phyloP scores from a whole-genome alignment of 2,888 invertebrate species.

The Dyspetes luteomarginatus region DNA sequence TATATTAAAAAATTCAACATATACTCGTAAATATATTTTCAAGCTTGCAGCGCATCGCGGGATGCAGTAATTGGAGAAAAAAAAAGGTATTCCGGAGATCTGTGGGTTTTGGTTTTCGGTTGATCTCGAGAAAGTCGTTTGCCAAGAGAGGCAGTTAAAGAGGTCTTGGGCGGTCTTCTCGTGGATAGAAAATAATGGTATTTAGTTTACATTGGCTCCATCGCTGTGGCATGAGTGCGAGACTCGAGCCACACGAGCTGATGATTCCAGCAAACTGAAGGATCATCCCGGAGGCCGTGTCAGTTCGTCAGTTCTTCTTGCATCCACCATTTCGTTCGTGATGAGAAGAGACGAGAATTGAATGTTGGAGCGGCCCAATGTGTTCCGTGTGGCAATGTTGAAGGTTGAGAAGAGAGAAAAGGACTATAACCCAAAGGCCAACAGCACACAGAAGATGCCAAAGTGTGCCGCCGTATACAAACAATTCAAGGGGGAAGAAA shows the following conservation, averaged over 20 bases:
- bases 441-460: conserved; percentile 42
- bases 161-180: conserved; percentile 37
- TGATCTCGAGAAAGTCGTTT: conserved; percentile 40
- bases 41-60: not conserved
- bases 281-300: conserved; percentile 49
- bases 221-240: conserved; percentile 15
- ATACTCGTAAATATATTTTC: not conserved
- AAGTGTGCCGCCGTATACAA: conserved; percentile 77
- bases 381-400: conserved; percentile 68
- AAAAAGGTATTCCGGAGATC: conserved; percentile 2
- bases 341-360: conserved; percentile 8
- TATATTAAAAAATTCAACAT: conserved; percentile 11
- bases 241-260: conserved; percentile 1
- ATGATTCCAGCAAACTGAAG: conserved; percentile 29
- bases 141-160: conserved; percentile 8
- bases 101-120: not conserved
- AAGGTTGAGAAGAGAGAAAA: conserved; percentile 57
- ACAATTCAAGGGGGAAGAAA: conserved; percentile 69
- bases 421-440: conserved; percentile 13
- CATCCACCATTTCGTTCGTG: conserved; percentile 18
- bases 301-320: not conserved
- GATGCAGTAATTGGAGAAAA: conserved; percentile 37
- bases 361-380: conserved; percentile 23
- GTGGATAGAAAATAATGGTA: conserved; percentile 56
- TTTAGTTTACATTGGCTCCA: conserved; percentile 65